Conservation (phyloP, 2,888 invertebrate species). For the Melanophora roralis region DNA sequence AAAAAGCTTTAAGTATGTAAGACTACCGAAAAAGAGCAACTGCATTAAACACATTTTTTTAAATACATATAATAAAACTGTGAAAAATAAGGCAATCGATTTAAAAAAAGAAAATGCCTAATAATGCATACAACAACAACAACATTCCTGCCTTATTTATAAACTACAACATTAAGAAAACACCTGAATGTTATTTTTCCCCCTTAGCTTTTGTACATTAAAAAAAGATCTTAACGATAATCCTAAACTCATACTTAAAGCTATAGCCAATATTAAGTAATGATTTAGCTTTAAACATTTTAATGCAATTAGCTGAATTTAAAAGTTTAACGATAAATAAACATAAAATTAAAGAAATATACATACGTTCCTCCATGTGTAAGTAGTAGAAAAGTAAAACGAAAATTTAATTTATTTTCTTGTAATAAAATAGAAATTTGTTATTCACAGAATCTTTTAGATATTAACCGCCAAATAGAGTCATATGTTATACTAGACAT, state of each 20-base stretch:
- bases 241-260: background rate
- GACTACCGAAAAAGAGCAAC: constrained; percentile 4
- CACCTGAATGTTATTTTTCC: constrained; percentile 29
- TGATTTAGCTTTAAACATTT: constrained; percentile 8
- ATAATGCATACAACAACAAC: constrained; percentile 32
- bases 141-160: constrained; percentile 44
- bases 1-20: background rate
- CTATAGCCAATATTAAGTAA: background rate
- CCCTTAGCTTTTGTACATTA: background rate
- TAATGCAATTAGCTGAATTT: constrained; percentile 51
- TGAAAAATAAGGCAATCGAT: constrained; percentile 57
- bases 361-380: background rate
- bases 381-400: background rate
- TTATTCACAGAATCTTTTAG: constrained; percentile 54
- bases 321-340: constrained; percentile 40
- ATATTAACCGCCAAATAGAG: constrained; percentile 62
- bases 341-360: constrained; percentile 32
- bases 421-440: constrained; percentile 60
- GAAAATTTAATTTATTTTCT: constrained; percentile 52
- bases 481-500: constrained; percentile 58
- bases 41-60: background rate
- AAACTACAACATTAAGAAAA: constrained; percentile 13
- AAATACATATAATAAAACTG: constrained; percentile 29
- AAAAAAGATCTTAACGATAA: constrained; percentile 36
- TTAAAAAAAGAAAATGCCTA: constrained; percentile 26